These are phyloP conservation scores for Philopotamus ludificatus DNA, from an alignment of 1,140 invertebrate species.

Conservation along the genomic window DNA sequence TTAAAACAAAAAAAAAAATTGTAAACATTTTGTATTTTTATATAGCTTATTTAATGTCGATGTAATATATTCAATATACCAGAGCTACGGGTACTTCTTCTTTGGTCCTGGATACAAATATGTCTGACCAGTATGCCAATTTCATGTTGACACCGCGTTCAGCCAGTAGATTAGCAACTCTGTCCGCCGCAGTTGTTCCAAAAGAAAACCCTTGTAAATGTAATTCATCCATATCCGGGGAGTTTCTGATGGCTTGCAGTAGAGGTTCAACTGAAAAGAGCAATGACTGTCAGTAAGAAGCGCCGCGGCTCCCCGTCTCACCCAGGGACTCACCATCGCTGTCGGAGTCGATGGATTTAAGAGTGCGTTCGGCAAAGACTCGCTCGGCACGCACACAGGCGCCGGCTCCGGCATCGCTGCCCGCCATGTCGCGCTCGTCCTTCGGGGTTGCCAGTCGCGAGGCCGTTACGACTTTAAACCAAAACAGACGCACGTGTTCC, in stretches of 20 bases:
- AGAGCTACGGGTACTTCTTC: conserved; percentile 19
- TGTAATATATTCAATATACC: conserved; percentile 2
- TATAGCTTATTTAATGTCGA: not conserved
- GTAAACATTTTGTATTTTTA: not conserved
- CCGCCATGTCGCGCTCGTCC: too few species aligned
- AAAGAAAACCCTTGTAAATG: conserved; percentile 1
- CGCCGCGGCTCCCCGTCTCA: not conserved
- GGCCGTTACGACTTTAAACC: too few species aligned
- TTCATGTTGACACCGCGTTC: not conserved
- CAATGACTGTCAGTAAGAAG: not conserved
- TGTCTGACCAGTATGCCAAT: conserved; percentile 8
- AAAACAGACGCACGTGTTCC: too few species aligned
- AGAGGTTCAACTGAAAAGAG: conserved; percentile 17
- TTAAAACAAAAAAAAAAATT: not conserved
- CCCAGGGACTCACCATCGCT: not conserved
- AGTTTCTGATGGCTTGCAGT: conserved; percentile 7
- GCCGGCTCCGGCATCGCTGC: too few species aligned
- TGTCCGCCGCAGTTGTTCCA: conserved; percentile 3
- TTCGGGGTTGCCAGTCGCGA: too few species aligned
- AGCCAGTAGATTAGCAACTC: not conserved
- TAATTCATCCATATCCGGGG: not conserved
- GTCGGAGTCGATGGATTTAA: not conserved
- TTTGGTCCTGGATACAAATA: conserved; percentile 20
- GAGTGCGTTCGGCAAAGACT: not conserved
- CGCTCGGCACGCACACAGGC: too few species aligned